These are phyloP conservation scores for Drosophila persimilis DNA, from an alignment of 1,140 invertebrate species.

Conservation along the genomic window DNA sequence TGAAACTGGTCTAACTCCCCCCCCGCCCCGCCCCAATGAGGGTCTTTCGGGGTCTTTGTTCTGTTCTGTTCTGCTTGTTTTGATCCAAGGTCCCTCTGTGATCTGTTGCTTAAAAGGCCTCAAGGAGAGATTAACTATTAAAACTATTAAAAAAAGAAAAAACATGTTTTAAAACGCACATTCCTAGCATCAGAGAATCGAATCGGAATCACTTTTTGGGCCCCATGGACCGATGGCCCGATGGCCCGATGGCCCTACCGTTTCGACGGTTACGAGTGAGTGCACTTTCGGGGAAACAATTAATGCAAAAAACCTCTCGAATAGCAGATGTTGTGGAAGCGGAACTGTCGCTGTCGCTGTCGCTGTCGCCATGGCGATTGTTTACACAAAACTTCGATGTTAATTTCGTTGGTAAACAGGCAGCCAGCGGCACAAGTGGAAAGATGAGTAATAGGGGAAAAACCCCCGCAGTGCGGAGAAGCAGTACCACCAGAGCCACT, in stretches of 20 bases:
- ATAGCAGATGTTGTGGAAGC: conserved; percentile 35
- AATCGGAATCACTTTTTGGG: too few species aligned
- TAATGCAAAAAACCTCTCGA: conserved; percentile 43
- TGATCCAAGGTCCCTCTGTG: conserved; percentile 48
- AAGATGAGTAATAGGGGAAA: conserved; percentile 55
- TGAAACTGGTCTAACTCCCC: conserved; percentile 44
- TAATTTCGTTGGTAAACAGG: conserved; percentile 65
- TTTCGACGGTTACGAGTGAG: conserved; percentile 58
- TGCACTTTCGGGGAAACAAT: conserved; percentile 65
- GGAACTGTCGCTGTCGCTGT: conserved; percentile 29
- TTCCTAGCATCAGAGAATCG: too few species aligned
- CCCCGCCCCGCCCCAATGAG: conserved; percentile 3
- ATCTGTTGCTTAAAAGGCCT: conserved; percentile 5
- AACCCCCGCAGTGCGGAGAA: conserved; percentile 28
- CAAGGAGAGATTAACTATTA: background rate
- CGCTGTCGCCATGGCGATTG: conserved; percentile 21
- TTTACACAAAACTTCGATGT: conserved; percentile 35
- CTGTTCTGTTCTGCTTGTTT: conserved; percentile 15
- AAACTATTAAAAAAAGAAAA: too few species aligned
- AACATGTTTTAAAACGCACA: too few species aligned
- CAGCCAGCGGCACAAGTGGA: conserved; percentile 4
- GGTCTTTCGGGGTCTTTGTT: conserved; percentile 35
- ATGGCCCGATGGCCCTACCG: background rate
- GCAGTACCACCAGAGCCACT: conserved; percentile 13
- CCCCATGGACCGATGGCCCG: too few species aligned